Conservation (phyloP, 1,140 invertebrate genomes). For the Temnothorax longispinosus region DNA sequence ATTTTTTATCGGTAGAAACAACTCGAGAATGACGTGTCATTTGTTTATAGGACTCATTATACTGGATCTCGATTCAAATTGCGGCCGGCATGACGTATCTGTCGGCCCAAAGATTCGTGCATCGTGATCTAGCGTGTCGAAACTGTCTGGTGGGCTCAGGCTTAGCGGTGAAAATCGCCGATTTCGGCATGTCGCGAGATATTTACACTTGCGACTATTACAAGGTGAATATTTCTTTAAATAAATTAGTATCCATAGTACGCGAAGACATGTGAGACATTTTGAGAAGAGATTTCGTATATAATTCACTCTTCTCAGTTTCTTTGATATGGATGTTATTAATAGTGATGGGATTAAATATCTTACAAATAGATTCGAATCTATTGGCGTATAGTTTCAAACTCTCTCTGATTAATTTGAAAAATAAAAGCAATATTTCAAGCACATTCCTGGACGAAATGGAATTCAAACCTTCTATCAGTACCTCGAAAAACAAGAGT, state of each 20-base stretch:
- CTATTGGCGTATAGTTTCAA: no score
- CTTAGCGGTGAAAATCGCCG: slow-evolving; percentile 94
- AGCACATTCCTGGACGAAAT: no score
- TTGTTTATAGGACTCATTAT: slow-evolving; percentile 85
- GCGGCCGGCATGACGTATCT: slow-evolving; percentile 96
- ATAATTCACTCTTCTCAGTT: background rate
- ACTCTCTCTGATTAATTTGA: no score
- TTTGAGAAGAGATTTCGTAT: background rate
- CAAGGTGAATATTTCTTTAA: slow-evolving; percentile 87
- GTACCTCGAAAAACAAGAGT: no score
- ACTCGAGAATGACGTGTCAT: background rate
- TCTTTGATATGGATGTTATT: background rate
- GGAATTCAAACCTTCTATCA: no score
- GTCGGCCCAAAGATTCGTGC: slow-evolving; percentile 95
- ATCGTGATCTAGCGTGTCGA: slow-evolving; percentile 95
- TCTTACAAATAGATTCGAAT: no score
- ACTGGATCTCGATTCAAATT: slow-evolving; percentile 89
- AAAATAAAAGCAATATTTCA: no score
- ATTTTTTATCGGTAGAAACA: background rate
- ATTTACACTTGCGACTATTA: slow-evolving; percentile 97
- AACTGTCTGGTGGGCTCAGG: slow-evolving; percentile 95
- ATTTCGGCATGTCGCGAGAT: slow-evolving; percentile 96
- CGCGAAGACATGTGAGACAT: background rate
- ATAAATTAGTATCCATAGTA: background rate
- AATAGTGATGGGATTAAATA: no score